A percentile compares a stretch with the other conserved stretches of the same genome.
phyloP scores from a whole-genome alignment of 2,797 vertebrate genomes.

The Scyliorhinus canicula region DNA sequence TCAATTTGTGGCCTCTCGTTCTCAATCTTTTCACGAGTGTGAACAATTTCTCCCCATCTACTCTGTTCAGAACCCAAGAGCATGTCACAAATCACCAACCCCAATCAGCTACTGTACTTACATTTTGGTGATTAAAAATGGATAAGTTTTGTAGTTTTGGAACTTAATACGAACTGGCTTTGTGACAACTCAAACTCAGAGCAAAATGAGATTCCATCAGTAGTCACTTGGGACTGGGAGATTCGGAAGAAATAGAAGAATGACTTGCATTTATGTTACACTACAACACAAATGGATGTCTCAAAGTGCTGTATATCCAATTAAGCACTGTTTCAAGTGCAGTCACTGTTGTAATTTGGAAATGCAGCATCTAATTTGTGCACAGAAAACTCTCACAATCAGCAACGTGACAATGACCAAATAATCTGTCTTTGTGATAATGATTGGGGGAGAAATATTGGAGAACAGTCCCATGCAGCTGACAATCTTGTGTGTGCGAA shows the following conservation, averaged over 20 bases:
- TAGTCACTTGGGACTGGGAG: neutral
- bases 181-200: neutral
- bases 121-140: neutral
- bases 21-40: too few species aligned
- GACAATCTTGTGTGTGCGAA: too few species aligned
- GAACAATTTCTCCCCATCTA: too few species aligned
- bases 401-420: neutral
- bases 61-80: neutral
- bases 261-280: neutral
- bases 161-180: neutral
- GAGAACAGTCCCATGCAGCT: neutral
- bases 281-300: neutral
- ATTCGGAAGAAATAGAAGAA: neutral
- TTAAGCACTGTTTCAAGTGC: neutral
- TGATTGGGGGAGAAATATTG: neutral
- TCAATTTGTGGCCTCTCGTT: too few species aligned
- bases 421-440: too few species aligned
- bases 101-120: neutral
- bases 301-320: neutral
- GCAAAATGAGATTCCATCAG: neutral
- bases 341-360: neutral
- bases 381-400: neutral
- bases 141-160: neutral
- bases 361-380: neutral
- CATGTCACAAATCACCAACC: neutral